Evolutionary conservation across 2,797 vertebrate genomes (phyloP), one percentile per base, ranked within the genome.

Genomic region (Lacerta bilineata): DNA sequence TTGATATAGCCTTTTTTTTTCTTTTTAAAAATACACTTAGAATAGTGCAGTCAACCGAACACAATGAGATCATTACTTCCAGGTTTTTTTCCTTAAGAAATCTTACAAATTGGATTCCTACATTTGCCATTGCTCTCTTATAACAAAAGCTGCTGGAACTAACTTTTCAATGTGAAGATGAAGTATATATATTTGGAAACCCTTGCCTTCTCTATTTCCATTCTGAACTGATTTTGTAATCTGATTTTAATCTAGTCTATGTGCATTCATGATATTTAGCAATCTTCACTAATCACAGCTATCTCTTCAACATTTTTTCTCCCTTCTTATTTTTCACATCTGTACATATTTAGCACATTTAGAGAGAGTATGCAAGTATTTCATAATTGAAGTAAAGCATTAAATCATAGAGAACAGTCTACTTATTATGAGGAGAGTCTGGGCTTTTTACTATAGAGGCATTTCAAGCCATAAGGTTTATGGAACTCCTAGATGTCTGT

Each of bases 261-360:
- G 9, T 66, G 36, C 61, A 39, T 81, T 23, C 33, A 36, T 66
- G 20, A 3, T 81, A 36, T 69, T 66, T 18, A n/a, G 69, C n/a
- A 36, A 59, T 55, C 18, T 76, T 66, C 39, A 64, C 27, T 66
- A 77, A 43, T 17, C 59, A 41, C 8, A 77, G 4, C 11, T 71
- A n/a, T 15, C 8, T 66, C 6, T 20, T 46, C 55, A 25, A 33
- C 33, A 9, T 29, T 75, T 41, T 76, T 59, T 41, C 5, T 86
- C 11, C 55, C 8, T 43, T 77, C 36, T 76, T 9, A 46, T 84
- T 59, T 77, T 85, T 23, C 36, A 66, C 9, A 85, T n/a, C 36
- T 3, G 20, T 18, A 55, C 36, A 85, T 85, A 64, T 66, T 85
- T 77, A 77, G 39, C 27, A 64, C n/a, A 76, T 85, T 85, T 77